Percentiles rank a stretch among this genome's conserved stretches.
Conservation (phyloP, 2,113 vertebrate genomes). For the Prinia subflava region DNA sequence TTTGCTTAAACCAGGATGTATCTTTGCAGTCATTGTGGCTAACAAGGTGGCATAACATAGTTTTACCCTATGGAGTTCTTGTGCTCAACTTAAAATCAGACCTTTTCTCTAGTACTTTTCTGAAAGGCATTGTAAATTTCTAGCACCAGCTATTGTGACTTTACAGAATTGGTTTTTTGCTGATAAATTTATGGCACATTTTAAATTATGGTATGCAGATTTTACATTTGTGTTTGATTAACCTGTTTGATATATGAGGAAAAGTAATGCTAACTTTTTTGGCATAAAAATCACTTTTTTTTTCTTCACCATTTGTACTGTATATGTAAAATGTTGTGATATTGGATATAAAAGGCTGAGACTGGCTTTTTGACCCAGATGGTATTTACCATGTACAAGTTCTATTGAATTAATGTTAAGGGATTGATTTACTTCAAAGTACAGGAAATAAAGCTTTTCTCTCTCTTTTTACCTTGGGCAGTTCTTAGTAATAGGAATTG, state of each 20-base stretch:
- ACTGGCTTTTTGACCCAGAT: background rate
- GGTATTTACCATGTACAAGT: background rate
- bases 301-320: background rate
- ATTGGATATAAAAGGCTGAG: background rate
- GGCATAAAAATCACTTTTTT: background rate
- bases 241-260: background rate
- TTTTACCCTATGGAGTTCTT: background rate
- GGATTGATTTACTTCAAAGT: constrained; percentile 33
- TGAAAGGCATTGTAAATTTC: background rate
- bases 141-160: background rate
- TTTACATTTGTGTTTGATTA: background rate
- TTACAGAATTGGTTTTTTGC: background rate
- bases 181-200: background rate
- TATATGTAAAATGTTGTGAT: background rate
- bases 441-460: background rate
- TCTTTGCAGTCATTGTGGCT: background rate
- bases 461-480: constrained; percentile 23
- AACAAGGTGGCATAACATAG: background rate
- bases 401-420: background rate
- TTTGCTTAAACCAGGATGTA: background rate
- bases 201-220: background rate
- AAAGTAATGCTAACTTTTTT: background rate
- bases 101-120: background rate
- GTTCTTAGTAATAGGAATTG: background rate
- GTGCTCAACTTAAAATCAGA: background rate